Percentiles rank a stretch among this genome's conserved stretches.
Evolutionary conservation across 2,888 invertebrate species (phyloP).

Genomic region (Torymus aiolomorphi): DNA sequence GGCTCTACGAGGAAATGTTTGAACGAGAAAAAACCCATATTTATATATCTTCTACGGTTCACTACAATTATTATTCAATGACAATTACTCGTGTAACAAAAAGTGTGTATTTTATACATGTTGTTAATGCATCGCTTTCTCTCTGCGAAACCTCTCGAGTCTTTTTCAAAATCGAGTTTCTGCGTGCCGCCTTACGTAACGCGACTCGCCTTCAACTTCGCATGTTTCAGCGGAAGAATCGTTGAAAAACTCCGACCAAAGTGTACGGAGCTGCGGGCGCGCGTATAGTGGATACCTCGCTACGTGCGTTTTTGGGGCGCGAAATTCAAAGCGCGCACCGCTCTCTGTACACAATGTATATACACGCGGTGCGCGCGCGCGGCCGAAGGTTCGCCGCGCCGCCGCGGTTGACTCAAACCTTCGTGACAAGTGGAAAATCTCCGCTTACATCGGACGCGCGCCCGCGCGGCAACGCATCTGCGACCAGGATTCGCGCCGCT

Average conservation of each 20-base stretch:
- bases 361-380: constrained; percentile 5
- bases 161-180: constrained; percentile 12
- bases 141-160: neutral
- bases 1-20: too few species aligned
- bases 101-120: neutral
- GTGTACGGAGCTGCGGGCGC: constrained; percentile 1
- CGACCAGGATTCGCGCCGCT: too few species aligned
- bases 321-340: constrained; percentile 49
- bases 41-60: too few species aligned
- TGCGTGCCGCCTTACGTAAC: constrained; percentile 8
- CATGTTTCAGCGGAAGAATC: too few species aligned
- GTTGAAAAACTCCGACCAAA: neutral
- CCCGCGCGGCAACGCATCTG: neutral
- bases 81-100: too few species aligned
- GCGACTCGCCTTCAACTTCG: neutral
- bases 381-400: constrained; percentile 19
- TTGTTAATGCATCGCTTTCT: constrained; percentile 25
- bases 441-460: constrained; percentile 56
- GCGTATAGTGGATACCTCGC: neutral
- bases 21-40: too few species aligned
- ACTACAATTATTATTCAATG: too few species aligned
- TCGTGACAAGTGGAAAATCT: constrained; percentile 57
- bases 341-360: neutral
- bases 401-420: constrained; percentile 2
- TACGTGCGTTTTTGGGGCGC: constrained; percentile 42